Evolutionary conservation across 2,797 vertebrate genomes (phyloP).

Genomic region (Odontamblyopus lacepedii): DNA sequence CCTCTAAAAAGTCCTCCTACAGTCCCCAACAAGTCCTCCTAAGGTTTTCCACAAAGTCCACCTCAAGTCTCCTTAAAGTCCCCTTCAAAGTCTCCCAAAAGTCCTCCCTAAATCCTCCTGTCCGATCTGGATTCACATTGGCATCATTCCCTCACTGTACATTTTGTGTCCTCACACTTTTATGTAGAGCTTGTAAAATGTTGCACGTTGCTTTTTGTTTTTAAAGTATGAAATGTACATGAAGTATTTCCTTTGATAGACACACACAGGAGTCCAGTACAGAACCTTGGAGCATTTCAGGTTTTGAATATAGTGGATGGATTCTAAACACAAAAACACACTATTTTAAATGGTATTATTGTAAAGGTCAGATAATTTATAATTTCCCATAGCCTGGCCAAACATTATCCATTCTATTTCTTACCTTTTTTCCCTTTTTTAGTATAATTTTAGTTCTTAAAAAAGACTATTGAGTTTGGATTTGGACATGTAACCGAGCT

Average conservation of each 20-base stretch:
- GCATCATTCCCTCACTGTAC: constrained; percentile 41
- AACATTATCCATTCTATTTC: not conserved
- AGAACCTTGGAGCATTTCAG: too few relatives aligned
- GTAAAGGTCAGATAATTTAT: not conserved
- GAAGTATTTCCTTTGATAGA: constrained; percentile 3
- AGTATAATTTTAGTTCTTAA: not conserved
- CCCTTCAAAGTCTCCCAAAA: too few relatives aligned
- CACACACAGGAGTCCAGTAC: not conserved
- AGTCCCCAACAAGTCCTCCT: too few relatives aligned
- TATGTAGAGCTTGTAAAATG: constrained; percentile 27
- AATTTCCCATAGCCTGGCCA: not conserved
- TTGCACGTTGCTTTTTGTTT: constrained; percentile 28
- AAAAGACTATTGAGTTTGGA: not conserved
- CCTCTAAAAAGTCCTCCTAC: too few relatives aligned
- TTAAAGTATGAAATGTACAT: not conserved
- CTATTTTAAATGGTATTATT: not conserved
- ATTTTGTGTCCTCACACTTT: not conserved
- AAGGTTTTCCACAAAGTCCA: too few relatives aligned
- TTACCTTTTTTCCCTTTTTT: not conserved
- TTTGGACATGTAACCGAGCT: too few relatives aligned
- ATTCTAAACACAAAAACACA: not conserved
- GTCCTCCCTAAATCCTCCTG: not conserved
- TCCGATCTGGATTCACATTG: not conserved
- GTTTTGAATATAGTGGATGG: not conserved
- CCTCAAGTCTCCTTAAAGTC: too few relatives aligned